Percentiles rank a stretch among this genome's conserved stretches.
Evolutionary conservation across 37 sponge, comb jelly and placozoan genomes (phyloP).

Genomic region (Cliona cf. orientalis): DNA sequence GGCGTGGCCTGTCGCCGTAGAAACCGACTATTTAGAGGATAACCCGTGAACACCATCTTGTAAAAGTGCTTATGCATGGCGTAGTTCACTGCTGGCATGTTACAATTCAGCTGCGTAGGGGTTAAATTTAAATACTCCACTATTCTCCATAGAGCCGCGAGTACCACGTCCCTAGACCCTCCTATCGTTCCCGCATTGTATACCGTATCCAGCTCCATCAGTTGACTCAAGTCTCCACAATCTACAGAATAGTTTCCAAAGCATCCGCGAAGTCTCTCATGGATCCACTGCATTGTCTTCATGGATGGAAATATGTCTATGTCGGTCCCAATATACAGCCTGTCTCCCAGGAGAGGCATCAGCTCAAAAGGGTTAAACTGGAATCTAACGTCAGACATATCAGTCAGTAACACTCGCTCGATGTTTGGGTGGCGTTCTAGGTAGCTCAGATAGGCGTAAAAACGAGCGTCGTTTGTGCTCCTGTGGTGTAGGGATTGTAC

Average conservation of each 20-base stretch:
- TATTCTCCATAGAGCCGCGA: constrained; percentile 28
- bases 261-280: constrained; percentile 25
- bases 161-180: constrained; percentile 34
- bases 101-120: constrained; percentile 62
- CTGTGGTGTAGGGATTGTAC: constrained; percentile 47
- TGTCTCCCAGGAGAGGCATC: constrained; percentile 65
- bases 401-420: constrained; percentile 65
- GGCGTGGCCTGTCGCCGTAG: constrained; percentile 43
- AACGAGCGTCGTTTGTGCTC: constrained; percentile 81
- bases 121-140: constrained; percentile 25
- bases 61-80: constrained; percentile 57
- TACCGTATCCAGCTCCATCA: constrained; percentile 47
- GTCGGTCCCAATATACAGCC: constrained; percentile 69
- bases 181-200: constrained; percentile 79
- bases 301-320: constrained; percentile 71
- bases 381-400: constrained; percentile 72
- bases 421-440: constrained; percentile 49
- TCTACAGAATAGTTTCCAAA: constrained; percentile 42
- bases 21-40: constrained; percentile 67
- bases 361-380: constrained; percentile 68
- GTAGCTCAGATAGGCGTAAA: constrained; percentile 57
- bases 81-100: constrained; percentile 74
- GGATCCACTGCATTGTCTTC: constrained; percentile 60
- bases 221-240: background rate
- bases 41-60: constrained; percentile 58